Evolutionary conservation across 2,797 vertebrate species (phyloP).

Genomic region (Tokudaia tokunoshimensis): DNA sequence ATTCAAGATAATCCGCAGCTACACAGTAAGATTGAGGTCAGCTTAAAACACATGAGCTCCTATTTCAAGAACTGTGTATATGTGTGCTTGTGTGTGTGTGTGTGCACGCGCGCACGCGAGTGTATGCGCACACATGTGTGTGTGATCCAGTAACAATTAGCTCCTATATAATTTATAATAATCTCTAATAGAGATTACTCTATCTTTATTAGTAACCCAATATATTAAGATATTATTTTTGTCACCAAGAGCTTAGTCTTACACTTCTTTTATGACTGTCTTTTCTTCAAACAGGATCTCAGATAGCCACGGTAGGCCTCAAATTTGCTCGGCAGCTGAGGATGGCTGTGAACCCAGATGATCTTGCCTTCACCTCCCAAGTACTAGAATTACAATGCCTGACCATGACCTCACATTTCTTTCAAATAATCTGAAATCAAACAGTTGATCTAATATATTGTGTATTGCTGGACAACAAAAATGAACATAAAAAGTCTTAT

Average conservation of each 20-base stretch:
- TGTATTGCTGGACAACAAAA: not conserved
- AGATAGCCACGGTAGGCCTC: not conserved
- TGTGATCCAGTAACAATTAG: not conserved
- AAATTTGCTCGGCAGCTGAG: not conserved
- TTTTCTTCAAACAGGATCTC: not conserved
- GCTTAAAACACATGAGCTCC: not conserved
- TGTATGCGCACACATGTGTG: too few relatives aligned
- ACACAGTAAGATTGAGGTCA: not conserved
- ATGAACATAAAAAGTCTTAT: constrained; percentile 24
- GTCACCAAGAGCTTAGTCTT: not conserved
- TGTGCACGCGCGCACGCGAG: too few relatives aligned
- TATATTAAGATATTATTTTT: constrained; percentile 45
- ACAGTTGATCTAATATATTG: not conserved
- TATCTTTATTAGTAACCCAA: not conserved
- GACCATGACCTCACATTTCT: constrained; percentile 5
- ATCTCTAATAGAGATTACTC: not conserved
- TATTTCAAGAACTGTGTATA: not conserved
- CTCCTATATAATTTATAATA: constrained; percentile 38
- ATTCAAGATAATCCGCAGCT: not conserved
- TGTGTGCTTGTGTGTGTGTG: too few relatives aligned
- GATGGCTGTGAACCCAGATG: not conserved
- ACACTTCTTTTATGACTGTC: not conserved
- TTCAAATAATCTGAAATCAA: constrained; percentile 31
- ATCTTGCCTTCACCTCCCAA: not conserved
- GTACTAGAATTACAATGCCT: not conserved